phyloP scores from a whole-genome alignment of 2,888 invertebrate species.

The Clistopyga incitator region DNA sequence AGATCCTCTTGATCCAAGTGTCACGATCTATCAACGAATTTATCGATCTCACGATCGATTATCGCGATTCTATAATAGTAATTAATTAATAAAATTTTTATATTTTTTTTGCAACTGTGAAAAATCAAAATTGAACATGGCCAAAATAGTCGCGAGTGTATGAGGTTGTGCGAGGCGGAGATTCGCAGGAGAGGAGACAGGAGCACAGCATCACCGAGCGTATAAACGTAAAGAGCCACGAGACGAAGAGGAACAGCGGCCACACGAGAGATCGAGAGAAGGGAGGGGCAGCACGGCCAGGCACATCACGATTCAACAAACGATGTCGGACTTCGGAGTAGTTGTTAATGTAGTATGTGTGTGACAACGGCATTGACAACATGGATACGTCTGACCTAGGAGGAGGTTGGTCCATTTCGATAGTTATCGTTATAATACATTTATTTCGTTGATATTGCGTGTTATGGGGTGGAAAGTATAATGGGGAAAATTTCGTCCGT shows the following conservation, averaged over 20 bases:
- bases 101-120: neutral
- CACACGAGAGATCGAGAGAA: conserved; percentile 59
- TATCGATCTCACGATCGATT: neutral
- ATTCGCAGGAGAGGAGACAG: conserved; percentile 54
- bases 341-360: conserved; percentile 84
- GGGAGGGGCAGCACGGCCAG: conserved; percentile 78
- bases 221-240: conserved; percentile 42
- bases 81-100: conserved; percentile 7
- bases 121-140: neutral
- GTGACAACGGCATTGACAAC: conserved; percentile 84
- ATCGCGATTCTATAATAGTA: neutral
- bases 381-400: conserved; percentile 84
- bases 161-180: conserved; percentile 43
- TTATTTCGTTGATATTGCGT: neutral
- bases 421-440: conserved; percentile 47
- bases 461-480: too few species aligned
- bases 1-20: conserved; percentile 54
- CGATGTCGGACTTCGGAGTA: conserved; percentile 83
- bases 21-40: conserved; percentile 44
- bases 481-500: too few species aligned
- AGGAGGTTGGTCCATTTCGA: conserved; percentile 81
- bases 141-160: conserved; percentile 28
- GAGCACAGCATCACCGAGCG: conserved; percentile 50
- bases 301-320: conserved; percentile 81
- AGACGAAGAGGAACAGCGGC: conserved; percentile 5